A percentile compares a stretch with the other conserved stretches of the same genome.
phyloP scores from a whole-genome alignment of 2,888 invertebrate genomes.

The Cataglyphis livida region DNA sequence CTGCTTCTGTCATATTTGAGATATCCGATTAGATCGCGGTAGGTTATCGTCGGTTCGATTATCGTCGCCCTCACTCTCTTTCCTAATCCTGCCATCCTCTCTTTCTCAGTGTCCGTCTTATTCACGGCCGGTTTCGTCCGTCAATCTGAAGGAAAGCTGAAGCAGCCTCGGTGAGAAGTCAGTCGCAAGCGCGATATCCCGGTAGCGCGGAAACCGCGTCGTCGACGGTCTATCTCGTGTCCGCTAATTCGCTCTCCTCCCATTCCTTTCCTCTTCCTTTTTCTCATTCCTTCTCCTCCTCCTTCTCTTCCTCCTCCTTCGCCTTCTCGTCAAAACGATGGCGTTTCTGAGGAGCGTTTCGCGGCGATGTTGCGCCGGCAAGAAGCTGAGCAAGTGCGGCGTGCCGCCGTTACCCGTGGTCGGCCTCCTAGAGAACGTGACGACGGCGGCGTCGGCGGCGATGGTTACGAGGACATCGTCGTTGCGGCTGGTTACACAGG shows the following conservation, averaged over 20 bases:
- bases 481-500: constrained; percentile 76
- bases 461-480: constrained; percentile 58
- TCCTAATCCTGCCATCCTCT: background rate
- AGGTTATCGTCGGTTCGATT: constrained; percentile 67
- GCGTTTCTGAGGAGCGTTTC: constrained; percentile 83
- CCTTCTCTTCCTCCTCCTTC: background rate
- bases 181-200: constrained; percentile 5
- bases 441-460: constrained; percentile 64
- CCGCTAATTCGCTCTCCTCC: constrained; percentile 2
- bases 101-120: background rate
- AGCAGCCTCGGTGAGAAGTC: constrained; percentile 33
- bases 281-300: background rate
- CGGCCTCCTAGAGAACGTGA: constrained; percentile 73
- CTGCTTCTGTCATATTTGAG: constrained; percentile 65
- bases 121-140: background rate
- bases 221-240: constrained; percentile 21
- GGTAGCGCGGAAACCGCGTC: constrained; percentile 33
- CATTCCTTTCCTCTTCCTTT: background rate
- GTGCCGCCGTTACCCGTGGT: constrained; percentile 67
- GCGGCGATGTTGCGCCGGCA: constrained; percentile 79
- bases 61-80: constrained; percentile 51
- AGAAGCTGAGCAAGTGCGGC: constrained; percentile 78
- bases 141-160: constrained; percentile 14
- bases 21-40: constrained; percentile 77
- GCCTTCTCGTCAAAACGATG: constrained; percentile 73